Conservation (phyloP, 2,888 invertebrate species). For the Noctua pronuba region DNA sequence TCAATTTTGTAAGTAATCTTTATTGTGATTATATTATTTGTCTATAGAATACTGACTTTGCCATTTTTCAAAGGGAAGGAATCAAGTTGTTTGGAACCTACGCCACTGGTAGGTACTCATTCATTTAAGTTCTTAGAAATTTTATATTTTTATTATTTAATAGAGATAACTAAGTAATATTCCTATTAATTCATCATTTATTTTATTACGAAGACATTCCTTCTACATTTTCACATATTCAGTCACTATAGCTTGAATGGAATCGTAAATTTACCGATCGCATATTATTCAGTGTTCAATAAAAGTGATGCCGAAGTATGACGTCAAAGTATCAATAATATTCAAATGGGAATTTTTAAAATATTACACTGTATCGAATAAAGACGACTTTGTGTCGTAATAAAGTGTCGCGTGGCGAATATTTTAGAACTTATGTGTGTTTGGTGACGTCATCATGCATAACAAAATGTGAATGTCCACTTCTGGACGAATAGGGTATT, state of each 20-base stretch:
- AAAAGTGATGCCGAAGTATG: slow-evolving; percentile 42
- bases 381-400: slow-evolving; percentile 33
- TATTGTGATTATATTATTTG: no score
- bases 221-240: slow-evolving; percentile 11
- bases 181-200: background rate
- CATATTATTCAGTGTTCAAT: slow-evolving; percentile 50
- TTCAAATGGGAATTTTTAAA: slow-evolving; percentile 48
- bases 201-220: slow-evolving; percentile 27
- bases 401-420: slow-evolving; percentile 32
- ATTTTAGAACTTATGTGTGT: slow-evolving; percentile 20
- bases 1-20: no score
- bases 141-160: background rate
- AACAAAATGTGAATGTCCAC: background rate
- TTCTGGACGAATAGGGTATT: background rate
- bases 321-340: slow-evolving; percentile 56
- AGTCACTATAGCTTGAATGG: slow-evolving; percentile 18
- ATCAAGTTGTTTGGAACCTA: no score
- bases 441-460: background rate
- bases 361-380: slow-evolving; percentile 52
- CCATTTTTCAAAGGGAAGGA: no score
- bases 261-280: slow-evolving; percentile 52
- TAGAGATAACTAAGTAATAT: background rate
- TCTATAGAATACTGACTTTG: no score
- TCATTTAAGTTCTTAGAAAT: background rate
- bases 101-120: background rate